Evolutionary conservation across 2,797 vertebrate species (phyloP).

Genomic region (Dicrostonyx torquatus): DNA sequence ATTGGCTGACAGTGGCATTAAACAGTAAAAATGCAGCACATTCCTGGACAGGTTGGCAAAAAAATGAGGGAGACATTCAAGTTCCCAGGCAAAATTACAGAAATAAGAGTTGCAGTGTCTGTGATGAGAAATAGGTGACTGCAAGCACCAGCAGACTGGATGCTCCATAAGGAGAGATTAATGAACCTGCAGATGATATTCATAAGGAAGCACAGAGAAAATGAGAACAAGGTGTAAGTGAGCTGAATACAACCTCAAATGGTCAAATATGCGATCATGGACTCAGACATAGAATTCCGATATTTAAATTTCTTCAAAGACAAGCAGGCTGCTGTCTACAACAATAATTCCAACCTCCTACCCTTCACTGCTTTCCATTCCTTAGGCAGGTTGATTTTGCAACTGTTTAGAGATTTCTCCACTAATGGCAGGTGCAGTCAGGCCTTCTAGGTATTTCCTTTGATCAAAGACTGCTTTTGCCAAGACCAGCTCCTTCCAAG

Average conservation of each 20-base stretch:
- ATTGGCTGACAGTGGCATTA: background rate
- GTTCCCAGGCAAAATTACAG: background rate
- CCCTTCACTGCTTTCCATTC: background rate
- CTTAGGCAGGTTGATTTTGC: background rate
- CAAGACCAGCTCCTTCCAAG: background rate
- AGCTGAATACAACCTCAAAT: background rate
- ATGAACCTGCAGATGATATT: background rate
- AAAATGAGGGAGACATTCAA: background rate
- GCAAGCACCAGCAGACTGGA: background rate
- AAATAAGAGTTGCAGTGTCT: background rate
- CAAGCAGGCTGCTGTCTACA: background rate
- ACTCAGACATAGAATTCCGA: background rate
- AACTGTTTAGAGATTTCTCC: background rate
- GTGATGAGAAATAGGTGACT: background rate
- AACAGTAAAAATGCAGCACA: background rate
- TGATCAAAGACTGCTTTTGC: too few species aligned
- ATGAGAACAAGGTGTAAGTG: background rate
- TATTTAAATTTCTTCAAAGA: background rate
- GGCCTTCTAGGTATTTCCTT: too few species aligned
- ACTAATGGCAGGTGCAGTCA: too few species aligned
- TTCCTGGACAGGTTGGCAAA: background rate
- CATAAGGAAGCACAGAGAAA: background rate
- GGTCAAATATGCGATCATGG: background rate
- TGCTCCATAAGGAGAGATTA: background rate
- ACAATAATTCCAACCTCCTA: background rate